Conservation (phyloP, 1,140 invertebrate genomes). For the Pseudomyrmex pallidus region DNA sequence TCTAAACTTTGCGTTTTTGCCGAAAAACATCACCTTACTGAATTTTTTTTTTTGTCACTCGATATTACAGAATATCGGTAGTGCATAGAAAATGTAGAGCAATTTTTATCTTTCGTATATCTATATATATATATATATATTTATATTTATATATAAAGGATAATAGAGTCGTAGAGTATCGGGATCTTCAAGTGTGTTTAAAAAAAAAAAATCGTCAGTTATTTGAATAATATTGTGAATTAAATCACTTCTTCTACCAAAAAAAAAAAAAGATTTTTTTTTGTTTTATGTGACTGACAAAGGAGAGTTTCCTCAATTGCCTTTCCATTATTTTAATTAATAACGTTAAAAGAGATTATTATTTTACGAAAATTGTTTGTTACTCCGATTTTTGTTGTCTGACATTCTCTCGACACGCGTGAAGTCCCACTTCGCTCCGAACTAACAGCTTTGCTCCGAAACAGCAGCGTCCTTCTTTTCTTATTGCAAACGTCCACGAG, state of each 20-base stretch:
- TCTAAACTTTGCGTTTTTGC: constrained; percentile 73
- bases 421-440: background rate
- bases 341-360: constrained; percentile 9
- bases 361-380: background rate
- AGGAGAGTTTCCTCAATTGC: background rate
- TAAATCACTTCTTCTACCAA: background rate
- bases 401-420: constrained; percentile 10
- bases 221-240: background rate
- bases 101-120: constrained; percentile 1
- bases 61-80: background rate
- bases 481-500: constrained; percentile 64
- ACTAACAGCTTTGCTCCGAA: background rate
- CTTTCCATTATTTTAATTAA: constrained; percentile 6
- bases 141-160: constrained; percentile 23
- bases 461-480: constrained; percentile 5
- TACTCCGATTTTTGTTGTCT: background rate
- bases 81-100: constrained; percentile 68
- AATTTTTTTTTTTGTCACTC: constrained; percentile 49
- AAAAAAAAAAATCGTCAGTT: constrained; percentile 34
- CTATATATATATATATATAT: constrained; percentile 3
- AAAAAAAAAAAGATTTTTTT: background rate
- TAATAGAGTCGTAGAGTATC: constrained; percentile 32
- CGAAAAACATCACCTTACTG: background rate
- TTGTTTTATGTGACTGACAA: background rate
- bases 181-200: constrained; percentile 23